A percentile compares a stretch with the other conserved stretches of the same genome.
Evolutionary conservation across 2,888 invertebrate genomes (phyloP).

Genomic region (Drosophila affinis): DNA sequence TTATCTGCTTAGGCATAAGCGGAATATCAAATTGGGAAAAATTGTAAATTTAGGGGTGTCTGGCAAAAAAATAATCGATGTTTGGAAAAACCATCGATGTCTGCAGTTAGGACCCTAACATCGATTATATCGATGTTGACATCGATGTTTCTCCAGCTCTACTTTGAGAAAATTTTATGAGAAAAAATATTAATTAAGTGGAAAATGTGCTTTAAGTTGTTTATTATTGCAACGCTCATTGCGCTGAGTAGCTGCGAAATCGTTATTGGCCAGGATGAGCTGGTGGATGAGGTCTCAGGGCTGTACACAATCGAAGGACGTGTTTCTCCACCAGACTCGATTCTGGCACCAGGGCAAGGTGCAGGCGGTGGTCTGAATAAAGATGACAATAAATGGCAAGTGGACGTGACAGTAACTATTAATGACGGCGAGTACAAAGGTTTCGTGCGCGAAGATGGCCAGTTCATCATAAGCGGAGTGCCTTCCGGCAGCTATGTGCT

Average conservation of each 20-base stretch:
- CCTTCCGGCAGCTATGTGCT: slow-evolving; percentile 97
- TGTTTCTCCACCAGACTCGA: slow-evolving; percentile 30
- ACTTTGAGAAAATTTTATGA: slow-evolving; percentile 4
- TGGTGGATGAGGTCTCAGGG: slow-evolving; percentile 84
- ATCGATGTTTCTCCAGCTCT: too few relatives aligned
- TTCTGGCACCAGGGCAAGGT: slow-evolving; percentile 13
- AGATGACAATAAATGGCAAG: slow-evolving; percentile 88
- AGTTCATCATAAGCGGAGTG: slow-evolving; percentile 93
- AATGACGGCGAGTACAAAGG: slow-evolving; percentile 95
- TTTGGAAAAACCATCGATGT: too few relatives aligned
- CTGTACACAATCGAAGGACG: slow-evolving; percentile 88
- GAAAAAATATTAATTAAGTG: slow-evolving; percentile 9
- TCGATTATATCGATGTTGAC: too few relatives aligned
- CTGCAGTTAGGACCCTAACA: too few relatives aligned
- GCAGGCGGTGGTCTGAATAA: slow-evolving; percentile 51
- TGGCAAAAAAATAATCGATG: too few relatives aligned
- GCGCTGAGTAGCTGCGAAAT: slow-evolving; percentile 58
- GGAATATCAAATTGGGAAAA: too few relatives aligned
- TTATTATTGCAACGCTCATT: slow-evolving; percentile 52
- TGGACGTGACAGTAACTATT: slow-evolving; percentile 90
- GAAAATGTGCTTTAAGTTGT: slow-evolving; percentile 54
- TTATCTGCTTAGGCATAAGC: too few relatives aligned
- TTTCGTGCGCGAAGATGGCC: slow-evolving; percentile 95
- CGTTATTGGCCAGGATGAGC: slow-evolving; percentile 79
- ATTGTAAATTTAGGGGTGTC: too few relatives aligned